phyloP scores from a whole-genome alignment of 2,888 invertebrate species.

The Iphiclides podalirius region DNA sequence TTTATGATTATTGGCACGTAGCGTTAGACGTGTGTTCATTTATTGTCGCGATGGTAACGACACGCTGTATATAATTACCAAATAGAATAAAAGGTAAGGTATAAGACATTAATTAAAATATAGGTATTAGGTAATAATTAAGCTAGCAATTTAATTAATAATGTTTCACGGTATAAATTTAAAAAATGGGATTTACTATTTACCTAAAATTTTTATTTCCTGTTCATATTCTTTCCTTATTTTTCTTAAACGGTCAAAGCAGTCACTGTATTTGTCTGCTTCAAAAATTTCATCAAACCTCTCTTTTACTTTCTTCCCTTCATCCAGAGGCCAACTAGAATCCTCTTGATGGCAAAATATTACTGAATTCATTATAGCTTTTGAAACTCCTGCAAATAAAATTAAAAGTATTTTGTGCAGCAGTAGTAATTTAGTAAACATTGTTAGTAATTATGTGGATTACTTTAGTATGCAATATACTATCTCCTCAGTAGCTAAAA shows the following conservation, averaged over 20 bases:
- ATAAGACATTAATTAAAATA: too few relatives aligned
- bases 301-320: conserved; percentile 94
- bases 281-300: conserved; percentile 99
- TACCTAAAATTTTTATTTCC: conserved; percentile 77
- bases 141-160: too few relatives aligned
- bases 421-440: not conserved
- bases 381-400: conserved; percentile 90
- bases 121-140: too few relatives aligned
- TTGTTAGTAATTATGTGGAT: not conserved
- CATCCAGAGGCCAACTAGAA: conserved; percentile 97
- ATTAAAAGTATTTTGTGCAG: conserved; percentile 1
- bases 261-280: conserved; percentile 94
- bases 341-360: conserved; percentile 99
- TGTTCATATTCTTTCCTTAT: conserved; percentile 81
- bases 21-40: too few relatives aligned
- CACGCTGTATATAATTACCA: too few relatives aligned
- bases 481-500: too few relatives aligned
- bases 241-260: conserved; percentile 87
- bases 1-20: too few relatives aligned
- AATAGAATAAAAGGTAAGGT: too few relatives aligned
- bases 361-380: conserved; percentile 96
- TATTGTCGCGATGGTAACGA: too few relatives aligned
- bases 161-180: too few relatives aligned
- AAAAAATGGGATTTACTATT: conserved; percentile 31
- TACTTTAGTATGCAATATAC: too few relatives aligned